These are phyloP conservation scores for Drusus annulatus DNA, from an alignment of 1,140 invertebrate species.

Conservation along the genomic window DNA sequence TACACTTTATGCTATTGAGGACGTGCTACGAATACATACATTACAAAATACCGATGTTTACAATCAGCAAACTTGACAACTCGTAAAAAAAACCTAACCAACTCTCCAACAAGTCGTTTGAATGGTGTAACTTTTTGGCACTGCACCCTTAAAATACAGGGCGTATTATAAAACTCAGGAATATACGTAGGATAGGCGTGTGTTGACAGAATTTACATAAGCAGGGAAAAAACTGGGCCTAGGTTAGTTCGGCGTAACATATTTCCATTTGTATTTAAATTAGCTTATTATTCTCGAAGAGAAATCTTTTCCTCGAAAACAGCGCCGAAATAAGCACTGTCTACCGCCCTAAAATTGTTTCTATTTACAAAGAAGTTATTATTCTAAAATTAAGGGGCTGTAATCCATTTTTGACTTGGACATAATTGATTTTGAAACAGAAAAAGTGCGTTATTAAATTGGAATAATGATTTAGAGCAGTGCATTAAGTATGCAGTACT, in stretches of 20 bases:
- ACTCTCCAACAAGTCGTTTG: neutral
- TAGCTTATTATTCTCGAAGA: constrained; percentile 18
- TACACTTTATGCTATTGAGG: neutral
- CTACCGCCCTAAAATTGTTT: too few species aligned
- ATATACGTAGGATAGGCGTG: neutral
- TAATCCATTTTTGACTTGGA: too few species aligned
- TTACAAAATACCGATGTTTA: neutral
- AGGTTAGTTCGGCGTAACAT: constrained; percentile 31
- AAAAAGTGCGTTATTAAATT: too few species aligned
- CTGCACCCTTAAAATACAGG: neutral
- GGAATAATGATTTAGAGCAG: too few species aligned
- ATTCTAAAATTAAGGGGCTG: too few species aligned
- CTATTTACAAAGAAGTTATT: too few species aligned
- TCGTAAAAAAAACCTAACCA: neutral
- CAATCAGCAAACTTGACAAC: neutral
- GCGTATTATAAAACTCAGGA: neutral
- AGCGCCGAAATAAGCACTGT: neutral
- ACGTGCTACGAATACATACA: constrained; percentile 5
- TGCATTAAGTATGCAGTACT: too few species aligned
- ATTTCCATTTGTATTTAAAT: constrained; percentile 42
- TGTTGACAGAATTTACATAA: constrained; percentile 34
- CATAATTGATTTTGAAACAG: too few species aligned
- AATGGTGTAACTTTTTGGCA: neutral
- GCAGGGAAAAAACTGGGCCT: neutral
- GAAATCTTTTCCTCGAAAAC: constrained; percentile 12